These are phyloP conservation scores for Pelosia muscerda DNA, from an alignment of 2,888 invertebrate species.

Conservation along the genomic window DNA sequence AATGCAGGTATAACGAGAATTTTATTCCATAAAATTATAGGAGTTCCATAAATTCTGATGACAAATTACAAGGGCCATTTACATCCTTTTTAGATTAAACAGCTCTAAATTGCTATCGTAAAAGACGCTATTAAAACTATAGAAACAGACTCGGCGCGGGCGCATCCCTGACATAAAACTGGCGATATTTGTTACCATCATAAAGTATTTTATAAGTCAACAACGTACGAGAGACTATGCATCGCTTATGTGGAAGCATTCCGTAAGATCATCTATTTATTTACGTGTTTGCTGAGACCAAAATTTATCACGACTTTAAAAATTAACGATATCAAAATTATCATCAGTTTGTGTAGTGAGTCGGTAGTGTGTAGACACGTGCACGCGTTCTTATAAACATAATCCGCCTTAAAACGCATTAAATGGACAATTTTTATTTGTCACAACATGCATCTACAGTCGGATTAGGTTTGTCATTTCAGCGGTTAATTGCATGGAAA, in stretches of 20 bases:
- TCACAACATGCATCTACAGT: slow-evolving; percentile 39
- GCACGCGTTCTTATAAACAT: slow-evolving; percentile 29
- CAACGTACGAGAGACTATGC: slow-evolving; percentile 53
- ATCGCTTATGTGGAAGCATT: slow-evolving; percentile 55
- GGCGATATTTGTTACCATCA: slow-evolving; percentile 68
- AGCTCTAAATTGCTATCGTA: slow-evolving; percentile 58
- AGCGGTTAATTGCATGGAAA: slow-evolving; percentile 62
- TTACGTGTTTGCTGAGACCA: slow-evolving; percentile 55
- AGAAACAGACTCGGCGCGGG: slow-evolving; percentile 54
- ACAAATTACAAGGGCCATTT: slow-evolving; percentile 57
- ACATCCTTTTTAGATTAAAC: slow-evolving; percentile 58
- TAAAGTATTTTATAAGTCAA: slow-evolving; percentile 70
- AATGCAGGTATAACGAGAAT: slow-evolving; percentile 29
- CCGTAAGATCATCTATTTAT: slow-evolving; percentile 60
- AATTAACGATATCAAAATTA: slow-evolving; percentile 33
- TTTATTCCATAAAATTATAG: slow-evolving; percentile 42
- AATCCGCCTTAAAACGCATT: slow-evolving; percentile 55
- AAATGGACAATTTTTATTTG: slow-evolving; percentile 53
- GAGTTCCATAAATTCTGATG: slow-evolving; percentile 52
- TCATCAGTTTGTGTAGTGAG: slow-evolving; percentile 38
- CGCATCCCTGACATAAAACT: slow-evolving; percentile 66
- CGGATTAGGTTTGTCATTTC: slow-evolving; percentile 46
- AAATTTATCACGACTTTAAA: slow-evolving; percentile 50
- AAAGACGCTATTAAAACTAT: slow-evolving; percentile 55
- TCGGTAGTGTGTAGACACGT: neutral